Percentiles rank a stretch among this genome's conserved stretches.
Conservation (phyloP, 2,113 vertebrate genomes). For the Orientallactaga bullata region DNA sequence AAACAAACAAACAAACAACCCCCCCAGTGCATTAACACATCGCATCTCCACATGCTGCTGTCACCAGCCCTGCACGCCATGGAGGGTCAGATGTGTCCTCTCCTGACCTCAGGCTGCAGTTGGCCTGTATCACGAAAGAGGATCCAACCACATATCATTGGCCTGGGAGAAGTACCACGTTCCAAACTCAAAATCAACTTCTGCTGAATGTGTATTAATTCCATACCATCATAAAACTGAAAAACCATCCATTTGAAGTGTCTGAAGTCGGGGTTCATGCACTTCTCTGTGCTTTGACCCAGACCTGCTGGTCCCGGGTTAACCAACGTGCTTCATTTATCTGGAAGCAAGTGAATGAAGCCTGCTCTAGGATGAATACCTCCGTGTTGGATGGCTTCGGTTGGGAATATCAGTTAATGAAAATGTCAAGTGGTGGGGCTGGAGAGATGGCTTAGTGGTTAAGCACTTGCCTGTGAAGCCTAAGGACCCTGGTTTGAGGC, state of each 20-base stretch:
- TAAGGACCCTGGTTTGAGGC: too few relatives aligned
- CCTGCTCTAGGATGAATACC: neutral
- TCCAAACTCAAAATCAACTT: neutral
- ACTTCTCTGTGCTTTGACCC: neutral
- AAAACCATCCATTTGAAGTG: neutral
- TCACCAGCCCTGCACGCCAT: too few relatives aligned
- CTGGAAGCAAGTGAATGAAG: neutral
- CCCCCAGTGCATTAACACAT: too few relatives aligned
- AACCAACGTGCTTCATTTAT: neutral
- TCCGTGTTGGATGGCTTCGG: neutral
- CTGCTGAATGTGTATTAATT: neutral
- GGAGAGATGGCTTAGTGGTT: too few relatives aligned
- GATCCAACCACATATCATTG: too few relatives aligned
- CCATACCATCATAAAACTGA: neutral
- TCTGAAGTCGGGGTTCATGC: neutral
- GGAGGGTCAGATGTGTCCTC: rapidly evolving
- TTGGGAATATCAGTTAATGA: neutral
- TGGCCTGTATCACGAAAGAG: neutral
- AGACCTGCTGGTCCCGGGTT: neutral
- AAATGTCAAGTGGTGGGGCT: neutral
- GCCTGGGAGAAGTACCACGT: too few relatives aligned
- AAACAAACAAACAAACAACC: too few relatives aligned
- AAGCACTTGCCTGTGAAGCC: too few relatives aligned
- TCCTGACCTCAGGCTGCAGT: neutral
- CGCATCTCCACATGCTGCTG: rapidly evolving